Conservation (phyloP, 2,888 invertebrate genomes). For the Folsomia manolachei region DNA sequence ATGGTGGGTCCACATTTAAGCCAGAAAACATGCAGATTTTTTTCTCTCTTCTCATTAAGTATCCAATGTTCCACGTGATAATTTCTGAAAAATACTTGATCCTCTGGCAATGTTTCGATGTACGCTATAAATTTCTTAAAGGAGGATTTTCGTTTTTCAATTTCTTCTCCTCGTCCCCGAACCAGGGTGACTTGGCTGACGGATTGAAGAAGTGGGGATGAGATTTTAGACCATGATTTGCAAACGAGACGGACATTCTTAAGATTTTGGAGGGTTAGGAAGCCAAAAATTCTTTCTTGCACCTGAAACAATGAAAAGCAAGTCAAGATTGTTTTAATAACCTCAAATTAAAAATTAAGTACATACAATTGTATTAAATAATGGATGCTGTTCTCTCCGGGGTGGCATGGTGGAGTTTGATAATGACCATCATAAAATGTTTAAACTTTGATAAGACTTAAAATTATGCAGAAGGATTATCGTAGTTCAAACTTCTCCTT, state of each 20-base stretch:
- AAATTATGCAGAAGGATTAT: too few species aligned
- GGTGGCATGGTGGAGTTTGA: too few species aligned
- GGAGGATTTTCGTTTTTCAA: constrained; percentile 30
- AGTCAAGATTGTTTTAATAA: not conserved
- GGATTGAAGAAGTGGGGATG: constrained; percentile 27
- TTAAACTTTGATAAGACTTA: too few species aligned
- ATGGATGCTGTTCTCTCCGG: constrained; percentile 29
- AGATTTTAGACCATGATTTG: constrained; percentile 26
- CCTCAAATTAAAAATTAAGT: not conserved
- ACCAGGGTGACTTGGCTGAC: constrained; percentile 33
- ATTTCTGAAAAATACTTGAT: constrained; percentile 31
- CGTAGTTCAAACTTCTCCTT: too few species aligned
- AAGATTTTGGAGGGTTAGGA: constrained; percentile 24
- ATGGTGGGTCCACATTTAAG: constrained; percentile 36
- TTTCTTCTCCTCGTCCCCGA: constrained; percentile 34
- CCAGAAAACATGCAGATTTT: constrained; percentile 33
- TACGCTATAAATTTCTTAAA: constrained; percentile 33
- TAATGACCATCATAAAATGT: too few species aligned
- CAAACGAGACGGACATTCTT: constrained; percentile 31
- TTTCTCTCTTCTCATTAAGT: constrained; percentile 34
- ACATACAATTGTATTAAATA: constrained; percentile 38
- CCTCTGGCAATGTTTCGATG: constrained; percentile 14
- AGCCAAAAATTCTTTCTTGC: constrained; percentile 31
- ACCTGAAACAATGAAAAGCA: not conserved
- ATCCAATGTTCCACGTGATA: constrained; percentile 41